Evolutionary conservation across 1,140 invertebrate genomes (phyloP).

Genomic region (Apis florea): DNA sequence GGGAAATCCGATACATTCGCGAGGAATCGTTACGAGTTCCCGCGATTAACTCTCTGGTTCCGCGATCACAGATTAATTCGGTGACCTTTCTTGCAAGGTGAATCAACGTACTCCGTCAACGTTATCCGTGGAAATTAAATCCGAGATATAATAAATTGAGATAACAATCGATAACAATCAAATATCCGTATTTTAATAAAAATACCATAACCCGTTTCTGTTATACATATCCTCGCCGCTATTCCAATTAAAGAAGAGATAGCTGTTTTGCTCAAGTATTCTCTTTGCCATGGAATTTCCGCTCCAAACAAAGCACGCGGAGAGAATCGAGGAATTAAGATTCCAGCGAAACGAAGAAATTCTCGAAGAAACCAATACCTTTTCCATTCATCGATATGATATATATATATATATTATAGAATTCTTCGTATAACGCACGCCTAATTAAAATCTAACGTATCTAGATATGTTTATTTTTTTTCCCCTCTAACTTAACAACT

Average conservation of each 20-base stretch:
- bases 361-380: neutral
- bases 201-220: too few species aligned
- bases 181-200: neutral
- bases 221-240: neutral
- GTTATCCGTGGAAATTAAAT: neutral
- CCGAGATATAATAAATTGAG: too few species aligned
- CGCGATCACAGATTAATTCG: conserved; percentile 32
- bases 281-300: neutral
- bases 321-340: neutral
- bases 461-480: too few species aligned
- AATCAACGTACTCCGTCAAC: neutral
- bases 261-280: neutral
- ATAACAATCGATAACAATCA: too few species aligned
- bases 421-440: neutral
- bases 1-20: conserved; percentile 40
- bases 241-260: neutral
- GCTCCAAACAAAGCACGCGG: neutral
- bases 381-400: neutral
- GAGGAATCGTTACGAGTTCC: conserved; percentile 31
- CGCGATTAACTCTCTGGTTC: conserved; percentile 25
- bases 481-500: neutral
- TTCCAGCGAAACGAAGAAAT: neutral
- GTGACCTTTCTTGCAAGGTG: conserved; percentile 21
- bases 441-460: neutral
- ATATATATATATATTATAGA: neutral